Evolutionary conservation across 2,888 invertebrate genomes (phyloP).

Genomic region (Drosophila putrida): DNA sequence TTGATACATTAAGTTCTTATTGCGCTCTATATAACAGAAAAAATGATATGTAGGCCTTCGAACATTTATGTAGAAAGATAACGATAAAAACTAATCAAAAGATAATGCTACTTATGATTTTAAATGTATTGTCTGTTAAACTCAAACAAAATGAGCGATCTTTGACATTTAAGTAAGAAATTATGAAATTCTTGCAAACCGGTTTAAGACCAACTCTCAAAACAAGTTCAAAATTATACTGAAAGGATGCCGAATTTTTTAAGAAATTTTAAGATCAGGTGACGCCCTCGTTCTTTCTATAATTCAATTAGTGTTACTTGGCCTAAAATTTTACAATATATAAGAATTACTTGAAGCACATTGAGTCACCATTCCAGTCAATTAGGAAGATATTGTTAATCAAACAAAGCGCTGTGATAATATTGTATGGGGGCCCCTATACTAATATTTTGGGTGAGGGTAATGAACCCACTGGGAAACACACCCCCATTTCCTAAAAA

Average conservation of each 20-base stretch:
- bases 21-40: constrained; percentile 2
- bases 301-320: not conserved
- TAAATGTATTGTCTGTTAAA: not conserved
- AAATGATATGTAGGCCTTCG: not conserved
- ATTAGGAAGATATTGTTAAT: constrained; percentile 50
- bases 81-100: not conserved
- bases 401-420: constrained; percentile 18
- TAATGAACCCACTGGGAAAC: constrained; percentile 15
- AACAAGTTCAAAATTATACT: constrained; percentile 4
- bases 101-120: constrained; percentile 3
- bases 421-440: constrained; percentile 3
- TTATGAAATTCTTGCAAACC: not conserved
- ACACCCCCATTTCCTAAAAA: constrained; percentile 3
- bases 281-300: not conserved
- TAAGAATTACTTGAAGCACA: not conserved
- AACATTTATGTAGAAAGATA: not conserved
- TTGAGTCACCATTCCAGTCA: constrained; percentile 20
- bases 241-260: too few species aligned
- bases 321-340: not conserved
- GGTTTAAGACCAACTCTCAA: not conserved
- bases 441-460: constrained; percentile 5
- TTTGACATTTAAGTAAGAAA: constrained; percentile 6
- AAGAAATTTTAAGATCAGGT: too few species aligned
- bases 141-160: not conserved
- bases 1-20: constrained; percentile 11